A percentile compares a stretch with the other conserved stretches of the same genome.
phyloP scores from a whole-genome alignment of 64 coral and sea anemone genomes.

The Exaiptasia diaphana region DNA sequence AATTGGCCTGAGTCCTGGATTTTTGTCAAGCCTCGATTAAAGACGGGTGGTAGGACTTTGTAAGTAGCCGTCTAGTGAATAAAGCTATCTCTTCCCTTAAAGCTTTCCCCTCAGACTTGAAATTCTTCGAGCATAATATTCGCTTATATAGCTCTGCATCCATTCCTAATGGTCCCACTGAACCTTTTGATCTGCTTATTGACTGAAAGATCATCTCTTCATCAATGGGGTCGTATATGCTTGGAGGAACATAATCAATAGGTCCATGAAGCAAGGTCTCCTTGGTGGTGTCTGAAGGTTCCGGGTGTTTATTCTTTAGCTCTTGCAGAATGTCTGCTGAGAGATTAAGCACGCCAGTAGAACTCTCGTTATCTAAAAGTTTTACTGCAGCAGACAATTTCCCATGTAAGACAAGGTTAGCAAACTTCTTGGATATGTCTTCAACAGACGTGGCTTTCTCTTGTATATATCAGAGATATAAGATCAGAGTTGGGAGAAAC shows the following conservation, averaged over 20 bases:
- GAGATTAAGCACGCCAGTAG: conserved; percentile 3
- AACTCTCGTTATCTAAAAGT: conserved; percentile 12
- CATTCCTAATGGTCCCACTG: conserved; percentile 32
- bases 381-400: conserved; percentile 45
- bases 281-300: not conserved
- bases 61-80: conserved; percentile 9
- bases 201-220: not conserved
- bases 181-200: not conserved
- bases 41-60: not conserved
- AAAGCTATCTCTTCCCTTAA: not conserved
- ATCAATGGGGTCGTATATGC: conserved; percentile 7
- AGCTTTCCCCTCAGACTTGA: not conserved
- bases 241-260: conserved; percentile 1
- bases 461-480: too few species aligned
- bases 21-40: conserved; percentile 21
- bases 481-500: too few species aligned
- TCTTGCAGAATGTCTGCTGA: not conserved
- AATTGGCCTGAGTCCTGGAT: conserved; percentile 35
- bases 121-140: conserved; percentile 45
- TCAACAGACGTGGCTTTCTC: conserved; percentile 56
- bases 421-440: conserved; percentile 65
- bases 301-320: conserved; percentile 9
- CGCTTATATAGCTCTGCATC: conserved; percentile 9
- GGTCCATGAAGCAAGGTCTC: conserved; percentile 19
- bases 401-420: conserved; percentile 66